Percentiles rank a stretch among this genome's conserved stretches.
phyloP scores from a whole-genome alignment of 2,888 invertebrate species.

The Euclidia mi region DNA sequence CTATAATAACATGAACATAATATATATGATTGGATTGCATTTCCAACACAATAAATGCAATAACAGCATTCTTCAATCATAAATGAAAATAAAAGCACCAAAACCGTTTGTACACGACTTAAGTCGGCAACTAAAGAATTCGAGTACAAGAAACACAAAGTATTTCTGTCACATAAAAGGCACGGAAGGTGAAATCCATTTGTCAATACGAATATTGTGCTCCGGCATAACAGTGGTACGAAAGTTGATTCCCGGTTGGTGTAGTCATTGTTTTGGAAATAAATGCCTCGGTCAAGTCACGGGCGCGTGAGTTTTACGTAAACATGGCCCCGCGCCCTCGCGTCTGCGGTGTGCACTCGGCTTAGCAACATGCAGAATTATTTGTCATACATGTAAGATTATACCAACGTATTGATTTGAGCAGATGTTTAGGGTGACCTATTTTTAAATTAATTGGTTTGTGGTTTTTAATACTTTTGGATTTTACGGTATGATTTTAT shows the following conservation, averaged over 20 bases:
- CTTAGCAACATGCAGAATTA: slow-evolving; percentile 68
- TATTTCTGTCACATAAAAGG: slow-evolving; percentile 27
- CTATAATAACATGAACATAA: no score
- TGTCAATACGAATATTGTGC: slow-evolving; percentile 47
- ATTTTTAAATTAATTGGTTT: slow-evolving; percentile 1
- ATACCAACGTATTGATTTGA: background rate
- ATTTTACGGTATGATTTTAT: no score
- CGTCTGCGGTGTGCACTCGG: slow-evolving; percentile 58
- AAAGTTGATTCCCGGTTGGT: slow-evolving; percentile 57
- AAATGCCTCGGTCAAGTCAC: slow-evolving; percentile 73
- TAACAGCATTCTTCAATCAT: no score
- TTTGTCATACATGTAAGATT: slow-evolving; percentile 62
- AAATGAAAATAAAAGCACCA: background rate
- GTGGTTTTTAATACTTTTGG: no score
- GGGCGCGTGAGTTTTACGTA: slow-evolving; percentile 86
- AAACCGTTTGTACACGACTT: background rate
- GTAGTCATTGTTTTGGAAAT: slow-evolving; percentile 79
- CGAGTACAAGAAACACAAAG: slow-evolving; percentile 20
- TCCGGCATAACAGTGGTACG: slow-evolving; percentile 44
- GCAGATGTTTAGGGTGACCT: slow-evolving; percentile 10
- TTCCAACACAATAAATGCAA: no score
- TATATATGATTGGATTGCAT: no score
- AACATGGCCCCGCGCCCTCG: slow-evolving; percentile 66
- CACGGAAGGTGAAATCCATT: slow-evolving; percentile 37
- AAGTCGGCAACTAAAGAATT: no score